These are phyloP conservation scores for Apolygus lucorum DNA, from an alignment of 1,140 invertebrate species.

Conservation along the genomic window DNA sequence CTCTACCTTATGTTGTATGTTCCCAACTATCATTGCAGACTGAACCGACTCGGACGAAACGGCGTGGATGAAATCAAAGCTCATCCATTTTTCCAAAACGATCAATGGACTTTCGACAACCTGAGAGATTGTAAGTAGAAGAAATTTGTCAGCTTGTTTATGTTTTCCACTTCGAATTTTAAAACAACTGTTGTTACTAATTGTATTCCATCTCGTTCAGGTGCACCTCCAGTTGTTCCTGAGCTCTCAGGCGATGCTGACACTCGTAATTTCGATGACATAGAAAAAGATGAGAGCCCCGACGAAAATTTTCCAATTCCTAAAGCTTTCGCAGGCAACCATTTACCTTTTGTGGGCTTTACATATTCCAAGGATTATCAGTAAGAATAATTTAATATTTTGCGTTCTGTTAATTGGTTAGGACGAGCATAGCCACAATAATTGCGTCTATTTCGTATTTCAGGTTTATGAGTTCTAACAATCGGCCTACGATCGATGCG, in stretches of 20 bases:
- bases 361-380: conserved; percentile 92
- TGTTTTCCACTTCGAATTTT: no score
- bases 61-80: conserved; percentile 91
- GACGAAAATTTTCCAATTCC: conserved; percentile 90
- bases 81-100: conserved; percentile 93
- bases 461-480: background rate
- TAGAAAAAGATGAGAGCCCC: conserved; percentile 81
- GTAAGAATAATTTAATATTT: conserved; percentile 29
- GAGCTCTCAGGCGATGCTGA: conserved; percentile 93
- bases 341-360: conserved; percentile 97
- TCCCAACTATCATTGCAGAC: no score
- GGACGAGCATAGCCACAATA: no score
- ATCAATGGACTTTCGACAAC: conserved; percentile 96
- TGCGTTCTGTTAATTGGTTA: no score
- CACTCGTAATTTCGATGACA: conserved; percentile 96
- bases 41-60: conserved; percentile 81
- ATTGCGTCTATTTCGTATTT: background rate
- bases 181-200: no score
- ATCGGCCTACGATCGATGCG: background rate
- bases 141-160: no score
- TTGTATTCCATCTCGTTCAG: conserved; percentile 40
- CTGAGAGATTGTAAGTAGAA: conserved; percentile 70
- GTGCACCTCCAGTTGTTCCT: conserved; percentile 90
- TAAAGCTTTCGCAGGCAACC: conserved; percentile 96
- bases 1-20: no score